Conservation (phyloP, 2,888 invertebrate genomes). For the Coleophora deauratella region DNA sequence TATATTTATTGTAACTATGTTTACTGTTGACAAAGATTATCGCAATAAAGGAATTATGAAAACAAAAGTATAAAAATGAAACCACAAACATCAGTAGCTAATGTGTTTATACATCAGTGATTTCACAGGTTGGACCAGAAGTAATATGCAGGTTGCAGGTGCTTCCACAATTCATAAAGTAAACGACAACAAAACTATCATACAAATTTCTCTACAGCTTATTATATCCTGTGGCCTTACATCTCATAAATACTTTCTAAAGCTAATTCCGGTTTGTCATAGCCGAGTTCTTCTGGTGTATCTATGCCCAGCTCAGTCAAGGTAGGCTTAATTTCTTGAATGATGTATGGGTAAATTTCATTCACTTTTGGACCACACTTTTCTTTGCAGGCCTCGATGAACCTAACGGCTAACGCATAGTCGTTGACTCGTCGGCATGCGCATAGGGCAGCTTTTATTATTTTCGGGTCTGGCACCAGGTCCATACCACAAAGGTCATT, state of each 20-base stretch:
- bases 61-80: slow-evolving; percentile 29
- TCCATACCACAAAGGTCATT: slow-evolving; percentile 93
- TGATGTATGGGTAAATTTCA: slow-evolving; percentile 89
- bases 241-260: slow-evolving; percentile 82
- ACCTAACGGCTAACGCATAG: slow-evolving; percentile 92
- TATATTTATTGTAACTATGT: background rate
- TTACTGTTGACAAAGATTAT: slow-evolving; percentile 5
- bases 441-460: slow-evolving; percentile 88
- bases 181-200: slow-evolving; percentile 59
- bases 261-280: slow-evolving; percentile 96
- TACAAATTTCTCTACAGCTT: slow-evolving; percentile 61
- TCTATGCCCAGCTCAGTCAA: slow-evolving; percentile 94
- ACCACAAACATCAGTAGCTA: slow-evolving; percentile 29
- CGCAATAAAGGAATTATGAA: slow-evolving; percentile 8
- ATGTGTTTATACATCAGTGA: slow-evolving; percentile 53
- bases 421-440: slow-evolving; percentile 97
- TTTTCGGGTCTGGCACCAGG: slow-evolving; percentile 92
- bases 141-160: slow-evolving; percentile 31
- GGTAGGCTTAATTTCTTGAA: slow-evolving; percentile 94
- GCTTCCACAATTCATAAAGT: slow-evolving; percentile 48
- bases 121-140: slow-evolving; percentile 36
- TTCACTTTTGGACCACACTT: slow-evolving; percentile 86
- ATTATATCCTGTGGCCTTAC: slow-evolving; percentile 44
- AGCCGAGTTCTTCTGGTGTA: slow-evolving; percentile 96
- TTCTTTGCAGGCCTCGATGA: slow-evolving; percentile 91